Evolutionary conservation across 2,797 vertebrate species (phyloP).

Genomic region (Lithobates sylvaticus): DNA sequence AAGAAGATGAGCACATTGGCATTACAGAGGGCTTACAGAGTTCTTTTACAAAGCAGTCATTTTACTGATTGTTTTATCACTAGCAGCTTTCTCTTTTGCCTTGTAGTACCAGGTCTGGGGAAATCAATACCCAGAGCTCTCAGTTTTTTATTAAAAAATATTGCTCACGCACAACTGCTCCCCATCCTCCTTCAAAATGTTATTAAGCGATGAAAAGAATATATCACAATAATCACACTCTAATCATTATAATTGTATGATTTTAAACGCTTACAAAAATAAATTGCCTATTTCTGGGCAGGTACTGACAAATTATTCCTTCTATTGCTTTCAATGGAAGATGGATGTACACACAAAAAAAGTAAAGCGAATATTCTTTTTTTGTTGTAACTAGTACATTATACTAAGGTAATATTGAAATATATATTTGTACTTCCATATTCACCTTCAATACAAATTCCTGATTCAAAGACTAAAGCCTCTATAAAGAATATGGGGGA

Average conservation of each 20-base stretch:
- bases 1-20: slow-evolving; percentile 6
- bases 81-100: slow-evolving; percentile 29
- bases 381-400: too few relatives aligned
- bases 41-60: slow-evolving; percentile 36
- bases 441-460: too few relatives aligned
- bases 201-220: slow-evolving; percentile 33
- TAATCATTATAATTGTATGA: not conserved
- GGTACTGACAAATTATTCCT: not conserved
- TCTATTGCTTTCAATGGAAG: not conserved
- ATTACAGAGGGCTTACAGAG: slow-evolving; percentile 32
- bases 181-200: slow-evolving; percentile 45
- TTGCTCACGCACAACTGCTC: slow-evolving; percentile 51
- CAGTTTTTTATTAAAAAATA: slow-evolving; percentile 51
- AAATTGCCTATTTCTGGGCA: not conserved
- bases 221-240: not conserved
- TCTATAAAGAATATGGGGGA: too few relatives aligned
- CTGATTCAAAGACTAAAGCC: too few relatives aligned
- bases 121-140: slow-evolving; percentile 49
- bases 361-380: too few relatives aligned
- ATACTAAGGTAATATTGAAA: not conserved
- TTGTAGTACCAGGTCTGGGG: slow-evolving; percentile 34
- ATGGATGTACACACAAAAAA: not conserved
- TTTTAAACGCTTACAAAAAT: not conserved
- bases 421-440: not conserved
- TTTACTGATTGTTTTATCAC: slow-evolving; percentile 51